These are phyloP conservation scores for Xanthia togata DNA, from an alignment of 2,888 invertebrate genomes.

Conservation along the genomic window DNA sequence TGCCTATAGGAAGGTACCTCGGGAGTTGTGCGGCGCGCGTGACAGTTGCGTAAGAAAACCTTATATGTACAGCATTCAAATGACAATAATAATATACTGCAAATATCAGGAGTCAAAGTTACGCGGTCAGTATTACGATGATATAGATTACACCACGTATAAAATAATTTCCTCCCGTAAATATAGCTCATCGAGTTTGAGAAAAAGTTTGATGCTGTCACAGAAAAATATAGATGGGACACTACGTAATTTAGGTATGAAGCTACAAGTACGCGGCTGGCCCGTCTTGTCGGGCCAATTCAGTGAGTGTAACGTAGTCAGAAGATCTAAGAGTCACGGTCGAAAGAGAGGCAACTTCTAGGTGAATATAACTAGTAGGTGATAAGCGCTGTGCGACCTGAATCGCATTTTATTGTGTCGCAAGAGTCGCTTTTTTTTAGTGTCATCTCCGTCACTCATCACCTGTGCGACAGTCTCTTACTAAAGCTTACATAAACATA, in stretches of 20 bases:
- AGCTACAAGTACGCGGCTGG: too few species aligned
- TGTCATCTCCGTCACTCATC: neutral
- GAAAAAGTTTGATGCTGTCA: neutral
- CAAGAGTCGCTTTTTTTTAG: too few species aligned
- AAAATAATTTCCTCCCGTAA: neutral
- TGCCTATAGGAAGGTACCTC: neutral
- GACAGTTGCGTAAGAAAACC: slow-evolving; percentile 26
- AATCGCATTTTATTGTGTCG: too few species aligned
- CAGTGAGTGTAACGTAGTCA: too few species aligned
- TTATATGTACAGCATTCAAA: neutral
- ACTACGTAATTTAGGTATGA: too few species aligned
- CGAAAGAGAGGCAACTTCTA: too few species aligned
- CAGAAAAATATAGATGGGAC: too few species aligned
- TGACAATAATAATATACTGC: slow-evolving; percentile 17
- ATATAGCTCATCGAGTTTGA: neutral
- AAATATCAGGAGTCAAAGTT: slow-evolving; percentile 27
- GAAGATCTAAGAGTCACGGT: too few species aligned
- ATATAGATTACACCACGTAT: slow-evolving; percentile 3
- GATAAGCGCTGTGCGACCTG: too few species aligned
- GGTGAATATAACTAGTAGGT: too few species aligned
- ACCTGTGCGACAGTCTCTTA: neutral
- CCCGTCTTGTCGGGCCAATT: too few species aligned
- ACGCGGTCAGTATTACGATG: slow-evolving; percentile 17
- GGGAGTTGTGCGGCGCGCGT: slow-evolving; percentile 10
- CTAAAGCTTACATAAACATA: too few species aligned